These are phyloP conservation scores for Strigops habroptila DNA, from an alignment of 2,113 vertebrate genomes.

Conservation along the genomic window DNA sequence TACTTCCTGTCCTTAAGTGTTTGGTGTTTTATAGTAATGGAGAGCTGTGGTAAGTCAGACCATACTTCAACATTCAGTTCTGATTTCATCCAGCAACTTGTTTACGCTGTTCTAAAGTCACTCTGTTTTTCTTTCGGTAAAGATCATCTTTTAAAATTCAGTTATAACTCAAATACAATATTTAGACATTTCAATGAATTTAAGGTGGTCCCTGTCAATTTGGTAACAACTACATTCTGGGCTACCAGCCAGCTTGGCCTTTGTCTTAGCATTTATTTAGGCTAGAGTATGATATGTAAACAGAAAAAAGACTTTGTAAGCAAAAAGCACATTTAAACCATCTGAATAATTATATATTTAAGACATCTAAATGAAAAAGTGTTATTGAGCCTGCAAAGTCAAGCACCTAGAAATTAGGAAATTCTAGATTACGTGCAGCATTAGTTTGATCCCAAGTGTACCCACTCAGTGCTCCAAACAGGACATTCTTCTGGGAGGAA, in stretches of 20 bases:
- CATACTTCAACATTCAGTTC: background rate
- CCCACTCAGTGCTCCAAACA: background rate
- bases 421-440: background rate
- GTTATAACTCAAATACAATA: constrained; percentile 28
- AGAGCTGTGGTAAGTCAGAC: constrained; percentile 41
- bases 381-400: background rate
- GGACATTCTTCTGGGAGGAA: background rate
- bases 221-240: constrained; percentile 47
- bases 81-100: constrained; percentile 34
- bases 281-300: constrained; percentile 52
- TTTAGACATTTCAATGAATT: constrained; percentile 49
- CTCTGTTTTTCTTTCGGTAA: background rate
- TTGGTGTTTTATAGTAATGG: constrained; percentile 17
- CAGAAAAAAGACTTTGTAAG: constrained; percentile 49
- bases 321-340: constrained; percentile 37
- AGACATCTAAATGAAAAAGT: constrained; percentile 8
- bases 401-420: constrained; percentile 7
- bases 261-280: constrained; percentile 56
- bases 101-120: background rate
- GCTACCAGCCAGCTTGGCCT: constrained; percentile 55
- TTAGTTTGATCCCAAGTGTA: background rate
- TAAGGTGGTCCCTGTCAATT: constrained; percentile 61
- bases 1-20: constrained; percentile 43
- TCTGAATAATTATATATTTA: constrained; percentile 44
- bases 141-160: background rate